Base-by-base conservation (phyloP, 2,113 vertebrate genomes). In the Cairina moschata region DNA sequence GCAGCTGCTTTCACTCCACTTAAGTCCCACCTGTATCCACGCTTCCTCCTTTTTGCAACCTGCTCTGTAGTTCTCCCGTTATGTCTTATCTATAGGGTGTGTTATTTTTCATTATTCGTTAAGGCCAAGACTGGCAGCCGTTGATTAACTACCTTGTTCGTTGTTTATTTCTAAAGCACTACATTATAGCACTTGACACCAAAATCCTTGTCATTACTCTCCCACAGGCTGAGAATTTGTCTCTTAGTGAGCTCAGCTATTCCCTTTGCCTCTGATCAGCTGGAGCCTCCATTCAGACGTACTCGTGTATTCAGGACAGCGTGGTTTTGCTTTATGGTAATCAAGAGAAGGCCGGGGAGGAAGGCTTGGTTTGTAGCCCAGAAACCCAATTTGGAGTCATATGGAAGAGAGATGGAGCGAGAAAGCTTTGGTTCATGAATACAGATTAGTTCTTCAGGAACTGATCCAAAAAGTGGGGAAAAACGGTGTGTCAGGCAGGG, bases 341-440 rank as follows among this genome's bases (percentile, higher is more conserved):
- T 91, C 79, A 87, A 67, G 81, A 77, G 65, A 83, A 87, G 38
- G 66, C 63, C 86, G 20, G 25, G 18, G 38, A 25, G 58, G 32
- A 83, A 81, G 76, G 52, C 28, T 78, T 96, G 86, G 86, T 96
- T 92, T 80, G 54, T 92, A 91, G 91, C 86, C 86, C 90, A 77
- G 84, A 95, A 75, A 84, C 84, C 82, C 95, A 88, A 95, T 97
- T 95, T 87, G 84, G 58, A 91, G 82, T 91, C 38, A 68, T 91
- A 90, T 6, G 3, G 86, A 93, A 94, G 91, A 76, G 58, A 82
- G 80, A 8, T 1, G 1, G 44, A 88, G 88, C 91, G 91, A 95
- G 79, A 83, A 94, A 59, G 75, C 40, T 52, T 93, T 91, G 54
- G 50, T 93, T 92, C 77, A 72, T 85, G 77, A 93, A 87, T 92